Evolutionary conservation across 2,888 invertebrate genomes (phyloP), one percentile per base, ranked within the genome.

Genomic region (Fissipunctia ypsillon): DNA sequence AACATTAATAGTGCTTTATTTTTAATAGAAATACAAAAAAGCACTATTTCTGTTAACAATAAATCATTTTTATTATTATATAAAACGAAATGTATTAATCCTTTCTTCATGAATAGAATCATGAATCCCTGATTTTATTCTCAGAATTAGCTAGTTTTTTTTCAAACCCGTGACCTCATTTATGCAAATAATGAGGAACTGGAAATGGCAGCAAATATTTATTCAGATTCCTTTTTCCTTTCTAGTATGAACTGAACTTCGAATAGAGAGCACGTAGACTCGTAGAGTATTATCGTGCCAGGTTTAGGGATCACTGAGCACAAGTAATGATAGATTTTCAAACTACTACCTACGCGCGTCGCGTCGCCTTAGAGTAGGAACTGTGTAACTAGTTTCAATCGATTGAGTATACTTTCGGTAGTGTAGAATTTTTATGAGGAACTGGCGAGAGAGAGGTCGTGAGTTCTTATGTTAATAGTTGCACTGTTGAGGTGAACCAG

Each of bases 291-390:
- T 73, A 79, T 63, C 48, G 57, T 63, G 25, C 41, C 28, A 31
- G 61, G 54, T 80, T 69, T 79, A 69, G 12, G 61, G 80, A 57
- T 83, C 80, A 69, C 48, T 73, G 61, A 66, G 48, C 73, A 72
- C 22, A 48, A 52, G 50, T 71, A 71, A 80, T 83, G 68, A 83
- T 68, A 56, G 64, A 83, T 70, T 67, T 59, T 78, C 50, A 28
- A 67, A 71, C 71, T 82, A 41, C 35, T 65, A 57, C 56, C 6
- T 60, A 38, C 41, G 14, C 28, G 43, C 25, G 16, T 63, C 22
- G 50, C 43, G 25, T 52, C 25, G 41, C 22, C 43, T 74, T 43
- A 22, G 41, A 41, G 54, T 25, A 45, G 2, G 56, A 73, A 64
- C 38, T 57, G 35, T 73, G 45, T 74, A 38, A 64, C 57, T 63